phyloP scores from a whole-genome alignment of 2,113 vertebrate genomes.

The Origma solitaria region DNA sequence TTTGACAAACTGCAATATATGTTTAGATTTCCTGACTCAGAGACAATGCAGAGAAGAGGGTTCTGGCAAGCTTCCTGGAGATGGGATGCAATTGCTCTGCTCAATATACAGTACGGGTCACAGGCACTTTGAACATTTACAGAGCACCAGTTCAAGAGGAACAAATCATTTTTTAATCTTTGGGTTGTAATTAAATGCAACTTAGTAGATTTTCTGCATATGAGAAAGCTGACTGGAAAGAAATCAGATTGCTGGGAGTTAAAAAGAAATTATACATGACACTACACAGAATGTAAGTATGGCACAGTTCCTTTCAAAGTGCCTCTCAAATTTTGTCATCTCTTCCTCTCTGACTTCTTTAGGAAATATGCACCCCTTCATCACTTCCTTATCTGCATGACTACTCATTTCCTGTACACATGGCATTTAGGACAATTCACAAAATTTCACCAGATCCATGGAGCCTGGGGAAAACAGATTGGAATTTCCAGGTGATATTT shows the following conservation, averaged over 20 bases:
- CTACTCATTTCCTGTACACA: background rate
- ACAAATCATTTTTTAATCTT: conserved; percentile 40
- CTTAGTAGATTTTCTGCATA: background rate
- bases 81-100: conserved; percentile 32
- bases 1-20: conserved; percentile 63
- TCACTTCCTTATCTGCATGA: background rate
- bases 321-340: background rate
- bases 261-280: background rate
- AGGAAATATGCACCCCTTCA: background rate
- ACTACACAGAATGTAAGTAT: background rate
- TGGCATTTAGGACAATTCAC: background rate
- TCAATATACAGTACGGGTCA: background rate
- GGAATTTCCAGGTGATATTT: background rate
- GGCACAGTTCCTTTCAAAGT: background rate
- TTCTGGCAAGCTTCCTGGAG: conserved; percentile 55
- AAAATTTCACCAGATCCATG: background rate
- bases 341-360: background rate
- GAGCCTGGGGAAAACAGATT: background rate
- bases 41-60: conserved; percentile 59
- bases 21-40: conserved; percentile 62
- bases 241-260: background rate
- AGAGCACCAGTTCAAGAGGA: background rate
- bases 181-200: conserved; percentile 10
- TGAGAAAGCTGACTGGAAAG: background rate
- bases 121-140: conserved; percentile 47